phyloP scores from a whole-genome alignment of 2,113 vertebrate genomes.

The Oriolus oriolus region DNA sequence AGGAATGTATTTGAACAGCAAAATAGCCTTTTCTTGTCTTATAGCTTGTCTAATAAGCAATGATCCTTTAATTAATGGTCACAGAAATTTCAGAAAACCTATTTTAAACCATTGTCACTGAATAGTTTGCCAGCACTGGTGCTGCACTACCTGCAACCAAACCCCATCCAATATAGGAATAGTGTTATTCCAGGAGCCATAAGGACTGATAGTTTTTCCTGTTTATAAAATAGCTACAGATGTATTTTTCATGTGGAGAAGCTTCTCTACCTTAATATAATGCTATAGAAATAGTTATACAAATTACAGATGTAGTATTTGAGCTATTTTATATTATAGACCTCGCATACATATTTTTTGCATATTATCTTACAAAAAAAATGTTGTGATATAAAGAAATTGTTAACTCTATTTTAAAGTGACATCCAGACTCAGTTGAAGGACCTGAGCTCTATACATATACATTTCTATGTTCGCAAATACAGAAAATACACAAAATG shows the following conservation, averaged over 20 bases:
- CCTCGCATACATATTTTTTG: not conserved
- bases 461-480: not conserved
- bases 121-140: not conserved
- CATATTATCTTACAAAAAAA: not conserved
- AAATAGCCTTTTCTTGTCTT: not conserved
- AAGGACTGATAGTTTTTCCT: not conserved
- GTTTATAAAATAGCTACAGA: not conserved
- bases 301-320: not conserved
- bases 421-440: not conserved
- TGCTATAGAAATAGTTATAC: not conserved
- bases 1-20: not conserved
- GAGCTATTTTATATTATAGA: not conserved
- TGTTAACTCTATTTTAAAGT: not conserved
- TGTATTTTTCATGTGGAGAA: not conserved
- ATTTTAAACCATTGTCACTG: not conserved
- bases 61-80: not conserved
- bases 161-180: not conserved
- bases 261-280: not conserved
- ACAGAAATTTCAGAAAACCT: not conserved
- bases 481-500: not conserved
- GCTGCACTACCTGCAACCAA: not conserved
- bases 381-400: not conserved
- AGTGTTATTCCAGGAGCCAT: not conserved
- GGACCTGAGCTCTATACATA: not conserved
- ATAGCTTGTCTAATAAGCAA: not conserved